Evolutionary conservation across 1,140 invertebrate genomes (phyloP).

Genomic region (Subanguina moxae): DNA sequence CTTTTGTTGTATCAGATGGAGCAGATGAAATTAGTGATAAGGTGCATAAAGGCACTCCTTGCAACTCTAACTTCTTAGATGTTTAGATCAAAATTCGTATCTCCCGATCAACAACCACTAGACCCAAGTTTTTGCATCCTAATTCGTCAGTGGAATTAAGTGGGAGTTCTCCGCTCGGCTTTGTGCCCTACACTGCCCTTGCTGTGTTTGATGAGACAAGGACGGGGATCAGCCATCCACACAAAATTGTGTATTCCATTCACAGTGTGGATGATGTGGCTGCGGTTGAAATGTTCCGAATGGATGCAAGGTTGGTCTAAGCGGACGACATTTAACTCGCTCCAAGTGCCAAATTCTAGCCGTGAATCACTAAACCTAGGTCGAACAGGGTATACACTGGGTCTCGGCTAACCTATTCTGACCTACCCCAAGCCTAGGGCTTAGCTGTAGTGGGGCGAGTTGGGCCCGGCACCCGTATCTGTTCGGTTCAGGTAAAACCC

Average conservation of each 20-base stretch:
- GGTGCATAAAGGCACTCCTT: conserved; percentile 10
- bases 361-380: too few relatives aligned
- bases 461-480: too few relatives aligned
- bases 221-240: conserved; percentile 7
- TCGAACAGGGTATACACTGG: too few relatives aligned
- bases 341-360: too few relatives aligned
- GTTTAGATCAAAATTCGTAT: conserved; percentile 16
- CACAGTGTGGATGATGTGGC: conserved; percentile 13
- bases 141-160: conserved; percentile 1
- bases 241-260: conserved; percentile 17
- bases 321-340: too few relatives aligned
- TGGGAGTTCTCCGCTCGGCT: conserved; percentile 6
- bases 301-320: conserved; percentile 17
- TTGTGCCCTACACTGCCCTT: conserved; percentile 14
- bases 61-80: conserved; percentile 7
- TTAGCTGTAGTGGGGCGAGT: too few relatives aligned
- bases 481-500: too few relatives aligned
- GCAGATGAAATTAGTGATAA: neutral
- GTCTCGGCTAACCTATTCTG: too few relatives aligned
- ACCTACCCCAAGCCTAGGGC: too few relatives aligned
- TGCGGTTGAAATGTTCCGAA: conserved; percentile 10
- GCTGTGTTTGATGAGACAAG: conserved; percentile 8
- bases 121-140: conserved; percentile 11
- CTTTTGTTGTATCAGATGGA: neutral
- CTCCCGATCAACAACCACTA: conserved; percentile 6